These are phyloP conservation scores for Melanotaenia nigrans DNA, from an alignment of 2,797 vertebrate species.

Conservation along the genomic window DNA sequence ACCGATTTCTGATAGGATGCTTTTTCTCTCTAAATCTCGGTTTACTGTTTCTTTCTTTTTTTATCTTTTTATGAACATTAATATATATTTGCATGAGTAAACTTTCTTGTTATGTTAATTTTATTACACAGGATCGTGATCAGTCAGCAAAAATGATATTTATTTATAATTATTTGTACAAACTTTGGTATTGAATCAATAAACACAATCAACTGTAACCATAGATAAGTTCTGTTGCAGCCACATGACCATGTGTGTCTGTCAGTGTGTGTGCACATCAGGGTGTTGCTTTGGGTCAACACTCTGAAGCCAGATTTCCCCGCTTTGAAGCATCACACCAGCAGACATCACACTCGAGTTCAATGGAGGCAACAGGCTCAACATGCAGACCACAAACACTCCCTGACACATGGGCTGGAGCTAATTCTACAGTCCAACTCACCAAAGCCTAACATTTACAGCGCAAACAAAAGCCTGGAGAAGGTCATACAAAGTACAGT, in stretches of 20 bases:
- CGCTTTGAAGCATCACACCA: constrained; percentile 40
- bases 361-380: constrained; percentile 22
- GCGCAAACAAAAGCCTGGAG: background rate
- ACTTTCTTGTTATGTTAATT: background rate
- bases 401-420: constrained; percentile 31
- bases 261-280: constrained; percentile 26
- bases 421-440: constrained; percentile 6
- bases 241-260: constrained; percentile 9
- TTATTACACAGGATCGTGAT: constrained; percentile 2
- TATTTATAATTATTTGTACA: background rate
- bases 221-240: constrained; percentile 18
- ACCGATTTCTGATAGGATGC: background rate
- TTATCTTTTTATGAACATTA: background rate
- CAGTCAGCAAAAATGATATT: background rate
- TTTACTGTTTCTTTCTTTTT: accelerated
- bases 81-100: background rate
- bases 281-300: constrained; percentile 70
- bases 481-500: constrained; percentile 20
- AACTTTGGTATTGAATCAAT: constrained; percentile 10
- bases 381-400: constrained; percentile 32
- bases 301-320: constrained; percentile 35
- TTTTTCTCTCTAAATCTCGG: no score
- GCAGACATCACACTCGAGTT: constrained; percentile 36
- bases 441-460: constrained; percentile 31
- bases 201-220: constrained; percentile 13